Conservation (phyloP, 2,797 vertebrate genomes). For the Myripristis jacobus region DNA sequence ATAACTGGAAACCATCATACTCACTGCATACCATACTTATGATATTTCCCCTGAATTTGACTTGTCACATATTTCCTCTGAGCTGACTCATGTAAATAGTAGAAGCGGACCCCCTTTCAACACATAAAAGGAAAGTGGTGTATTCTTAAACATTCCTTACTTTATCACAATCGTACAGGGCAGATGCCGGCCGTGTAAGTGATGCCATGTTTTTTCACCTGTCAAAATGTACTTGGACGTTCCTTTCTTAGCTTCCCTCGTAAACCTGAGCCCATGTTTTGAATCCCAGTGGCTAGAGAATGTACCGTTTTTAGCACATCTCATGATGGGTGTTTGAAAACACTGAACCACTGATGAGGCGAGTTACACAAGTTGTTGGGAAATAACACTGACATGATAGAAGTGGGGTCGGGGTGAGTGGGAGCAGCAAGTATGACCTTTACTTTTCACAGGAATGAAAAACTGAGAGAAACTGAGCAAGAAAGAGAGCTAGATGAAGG, state of each 20-base stretch:
- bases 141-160: constrained; percentile 1
- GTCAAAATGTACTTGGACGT: neutral
- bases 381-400: neutral
- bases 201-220: constrained; percentile 38
- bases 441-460: neutral
- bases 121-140: neutral
- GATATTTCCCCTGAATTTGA: neutral
- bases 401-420: neutral
- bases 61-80: neutral
- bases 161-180: neutral
- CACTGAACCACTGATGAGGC: constrained; percentile 6
- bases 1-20: neutral
- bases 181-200: no score
- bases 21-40: neutral
- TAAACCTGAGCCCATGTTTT: constrained; percentile 28
- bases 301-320: constrained; percentile 33
- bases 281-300: neutral
- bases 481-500: neutral
- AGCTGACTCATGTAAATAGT: neutral
- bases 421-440: neutral
- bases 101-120: no score
- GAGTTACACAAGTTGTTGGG: constrained; percentile 7
- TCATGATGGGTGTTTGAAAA: constrained; percentile 38
- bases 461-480: no score
- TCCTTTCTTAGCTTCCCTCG: constrained; percentile 4